Percentiles rank a stretch among this genome's conserved stretches.
phyloP scores from a whole-genome alignment of 2,888 invertebrate genomes.

The Lasioglossum calceatum region DNA sequence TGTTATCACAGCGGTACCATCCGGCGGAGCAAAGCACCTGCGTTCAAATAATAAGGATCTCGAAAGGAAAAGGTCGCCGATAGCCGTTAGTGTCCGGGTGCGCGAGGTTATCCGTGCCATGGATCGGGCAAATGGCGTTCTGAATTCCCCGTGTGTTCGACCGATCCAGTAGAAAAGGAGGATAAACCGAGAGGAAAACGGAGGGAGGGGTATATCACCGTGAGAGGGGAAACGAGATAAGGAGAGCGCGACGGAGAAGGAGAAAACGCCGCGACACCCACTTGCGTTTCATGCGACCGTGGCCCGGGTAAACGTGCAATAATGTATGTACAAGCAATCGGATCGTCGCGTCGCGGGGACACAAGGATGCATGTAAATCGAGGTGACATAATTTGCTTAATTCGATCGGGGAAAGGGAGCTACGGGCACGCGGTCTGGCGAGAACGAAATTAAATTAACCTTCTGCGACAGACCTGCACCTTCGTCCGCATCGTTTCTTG shows the following conservation, averaged over 20 bases:
- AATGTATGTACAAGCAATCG: slow-evolving; percentile 49
- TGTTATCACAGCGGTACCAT: slow-evolving; percentile 53
- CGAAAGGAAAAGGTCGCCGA: slow-evolving; percentile 63
- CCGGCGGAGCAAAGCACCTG: slow-evolving; percentile 63
- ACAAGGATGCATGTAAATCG: slow-evolving; percentile 62
- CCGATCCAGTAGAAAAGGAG: slow-evolving; percentile 56
- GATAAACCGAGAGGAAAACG: slow-evolving; percentile 42
- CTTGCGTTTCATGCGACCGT: slow-evolving; percentile 59
- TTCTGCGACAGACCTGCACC: neutral
- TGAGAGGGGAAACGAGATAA: neutral
- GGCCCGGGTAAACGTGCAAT: slow-evolving; percentile 58
- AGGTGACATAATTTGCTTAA: slow-evolving; percentile 57
- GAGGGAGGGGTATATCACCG: slow-evolving; percentile 32
- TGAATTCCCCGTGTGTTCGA: slow-evolving; percentile 63
- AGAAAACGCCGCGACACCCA: slow-evolving; percentile 52
- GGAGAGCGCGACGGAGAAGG: neutral
- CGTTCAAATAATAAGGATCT: slow-evolving; percentile 67
- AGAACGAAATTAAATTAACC: neutral
- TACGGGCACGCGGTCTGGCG: slow-evolving; percentile 1
- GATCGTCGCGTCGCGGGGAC: slow-evolving; percentile 46
- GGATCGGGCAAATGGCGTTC: slow-evolving; percentile 64
- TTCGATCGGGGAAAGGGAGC: slow-evolving; percentile 44
- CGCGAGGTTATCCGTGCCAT: slow-evolving; percentile 70
- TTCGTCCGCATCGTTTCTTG: neutral
- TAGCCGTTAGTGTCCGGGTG: slow-evolving; percentile 68